Evolutionary conservation across 2,113 vertebrate genomes (phyloP).

Genomic region (Caretta caretta): DNA sequence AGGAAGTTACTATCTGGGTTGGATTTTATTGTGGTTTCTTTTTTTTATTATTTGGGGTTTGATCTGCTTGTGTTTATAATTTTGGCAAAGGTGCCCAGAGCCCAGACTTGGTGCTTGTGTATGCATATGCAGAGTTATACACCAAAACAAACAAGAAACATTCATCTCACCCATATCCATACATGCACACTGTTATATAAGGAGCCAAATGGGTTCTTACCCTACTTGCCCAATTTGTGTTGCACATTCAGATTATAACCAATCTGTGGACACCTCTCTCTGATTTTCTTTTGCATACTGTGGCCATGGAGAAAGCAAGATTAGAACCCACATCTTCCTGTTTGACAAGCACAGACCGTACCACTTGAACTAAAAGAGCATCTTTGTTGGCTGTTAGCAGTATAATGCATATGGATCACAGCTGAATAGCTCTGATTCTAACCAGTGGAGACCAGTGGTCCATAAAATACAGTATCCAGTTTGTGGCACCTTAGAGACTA

Average conservation of each 20-base stretch:
- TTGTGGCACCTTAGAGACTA: no score
- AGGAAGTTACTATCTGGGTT: background rate
- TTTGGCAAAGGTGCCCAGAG: background rate
- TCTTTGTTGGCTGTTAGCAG: background rate
- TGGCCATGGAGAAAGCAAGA: background rate
- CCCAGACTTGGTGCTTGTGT: no score
- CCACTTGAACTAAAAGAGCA: background rate
- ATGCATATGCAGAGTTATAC: background rate
- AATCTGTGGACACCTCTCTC: background rate
- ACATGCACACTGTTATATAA: fast-evolving
- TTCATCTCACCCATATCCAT: background rate
- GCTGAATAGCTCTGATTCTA: background rate
- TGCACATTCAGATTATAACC: background rate
- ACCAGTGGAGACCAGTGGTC: background rate
- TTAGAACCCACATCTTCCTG: background rate
- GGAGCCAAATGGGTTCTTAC: background rate
- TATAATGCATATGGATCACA: background rate
- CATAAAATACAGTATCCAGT: background rate
- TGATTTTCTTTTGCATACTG: background rate
- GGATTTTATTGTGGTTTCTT: background rate
- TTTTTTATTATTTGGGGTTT: background rate
- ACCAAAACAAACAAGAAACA: background rate
- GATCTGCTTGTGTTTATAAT: background rate
- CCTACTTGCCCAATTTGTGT: background rate
- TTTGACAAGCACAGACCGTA: background rate